Evolutionary conservation across 23 tunicate species (phyloP).

Genomic region (Clavelina lepadiformis): DNA sequence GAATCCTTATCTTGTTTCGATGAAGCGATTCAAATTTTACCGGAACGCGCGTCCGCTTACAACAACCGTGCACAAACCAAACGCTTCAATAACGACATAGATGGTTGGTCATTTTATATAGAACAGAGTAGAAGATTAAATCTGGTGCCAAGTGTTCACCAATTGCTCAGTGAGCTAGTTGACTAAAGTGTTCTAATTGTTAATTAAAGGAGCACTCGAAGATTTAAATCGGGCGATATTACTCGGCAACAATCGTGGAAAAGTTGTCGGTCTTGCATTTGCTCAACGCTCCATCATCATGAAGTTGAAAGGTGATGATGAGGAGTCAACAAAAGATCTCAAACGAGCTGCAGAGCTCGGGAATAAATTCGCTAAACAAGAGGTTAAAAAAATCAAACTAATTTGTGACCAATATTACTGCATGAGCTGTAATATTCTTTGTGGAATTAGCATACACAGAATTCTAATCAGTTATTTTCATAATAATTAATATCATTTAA

Average conservation of each 20-base stretch:
- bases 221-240: conserved; percentile 65
- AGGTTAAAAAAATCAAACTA: too few relatives aligned
- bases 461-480: too few relatives aligned
- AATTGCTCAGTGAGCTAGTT: too few relatives aligned
- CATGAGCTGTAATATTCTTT: too few relatives aligned
- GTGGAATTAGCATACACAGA: too few relatives aligned
- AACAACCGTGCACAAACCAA: conserved; percentile 81
- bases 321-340: conserved; percentile 49
- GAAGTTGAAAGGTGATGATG: conserved; percentile 61
- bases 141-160: too few relatives aligned
- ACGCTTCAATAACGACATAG: conserved; percentile 42
- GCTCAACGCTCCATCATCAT: conserved; percentile 59
- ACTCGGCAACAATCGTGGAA: conserved; percentile 39
- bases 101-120: too few relatives aligned
- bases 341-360: conserved; percentile 84
- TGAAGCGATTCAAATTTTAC: conserved; percentile 62
- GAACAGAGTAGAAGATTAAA: too few relatives aligned
- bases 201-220: conserved; percentile 55
- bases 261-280: conserved; percentile 72
- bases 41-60: conserved; percentile 61
- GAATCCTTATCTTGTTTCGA: conserved; percentile 56
- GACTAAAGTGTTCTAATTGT: background rate
- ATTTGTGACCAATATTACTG: too few relatives aligned
- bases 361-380: conserved; percentile 77
- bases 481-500: too few relatives aligned